phyloP scores from a whole-genome alignment of 2,797 vertebrate species.

The Chrysocyon brachyurus region DNA sequence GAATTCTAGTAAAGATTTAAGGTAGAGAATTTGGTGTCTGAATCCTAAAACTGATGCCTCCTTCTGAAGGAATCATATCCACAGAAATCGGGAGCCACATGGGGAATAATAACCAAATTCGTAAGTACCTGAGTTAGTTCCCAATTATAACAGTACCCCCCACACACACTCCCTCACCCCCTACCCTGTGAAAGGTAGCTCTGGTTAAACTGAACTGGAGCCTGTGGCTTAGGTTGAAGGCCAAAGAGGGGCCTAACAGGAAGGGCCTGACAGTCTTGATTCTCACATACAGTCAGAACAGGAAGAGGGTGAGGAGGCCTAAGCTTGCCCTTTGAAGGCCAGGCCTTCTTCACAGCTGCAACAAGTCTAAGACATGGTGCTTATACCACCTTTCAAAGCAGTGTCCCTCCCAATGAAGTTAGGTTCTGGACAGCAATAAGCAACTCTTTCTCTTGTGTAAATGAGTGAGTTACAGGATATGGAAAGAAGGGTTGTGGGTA shows the following conservation, averaged over 20 bases:
- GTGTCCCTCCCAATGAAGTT: background rate
- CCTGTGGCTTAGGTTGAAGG: background rate
- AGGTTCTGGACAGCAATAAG: background rate
- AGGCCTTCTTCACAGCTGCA: background rate
- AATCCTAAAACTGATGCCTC: conserved; percentile 6
- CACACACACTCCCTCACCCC: too few relatives aligned
- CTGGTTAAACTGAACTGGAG: conserved; percentile 37
- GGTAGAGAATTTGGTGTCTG: conserved; percentile 15
- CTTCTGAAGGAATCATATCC: conserved; percentile 44
- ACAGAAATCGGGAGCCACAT: conserved; percentile 39
- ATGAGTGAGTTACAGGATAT: background rate
- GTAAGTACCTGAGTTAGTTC: conserved; percentile 32
- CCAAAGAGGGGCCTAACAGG: background rate
- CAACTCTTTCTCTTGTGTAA: background rate
- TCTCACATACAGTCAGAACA: background rate
- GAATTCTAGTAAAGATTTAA: conserved; percentile 58
- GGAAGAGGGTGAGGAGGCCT: background rate
- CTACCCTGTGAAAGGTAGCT: background rate
- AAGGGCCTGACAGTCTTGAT: background rate
- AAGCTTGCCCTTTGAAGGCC: background rate
- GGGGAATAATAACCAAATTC: conserved; percentile 19
- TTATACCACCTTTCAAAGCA: background rate
- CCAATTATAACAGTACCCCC: background rate
- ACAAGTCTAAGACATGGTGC: background rate
- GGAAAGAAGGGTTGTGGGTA: background rate